phyloP scores from a whole-genome alignment of 37 sponge, comb jelly and placozoan species.

The Petrosia ficiformis region DNA sequence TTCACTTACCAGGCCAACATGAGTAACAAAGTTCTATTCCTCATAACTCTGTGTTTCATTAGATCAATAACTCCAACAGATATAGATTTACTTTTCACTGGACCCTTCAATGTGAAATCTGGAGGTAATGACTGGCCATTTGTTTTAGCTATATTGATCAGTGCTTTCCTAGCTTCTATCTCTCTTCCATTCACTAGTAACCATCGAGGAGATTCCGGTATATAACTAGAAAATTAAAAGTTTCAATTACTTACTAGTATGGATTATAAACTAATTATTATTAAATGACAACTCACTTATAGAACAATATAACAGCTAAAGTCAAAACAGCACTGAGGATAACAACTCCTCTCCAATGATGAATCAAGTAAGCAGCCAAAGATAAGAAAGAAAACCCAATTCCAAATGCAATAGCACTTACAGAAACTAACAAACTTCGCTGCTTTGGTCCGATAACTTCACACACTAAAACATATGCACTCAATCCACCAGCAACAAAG shows the following conservation, averaged over 20 bases:
- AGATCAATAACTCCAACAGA: slow-evolving; percentile 13
- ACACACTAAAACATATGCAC: not conserved
- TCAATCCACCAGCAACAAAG: not conserved
- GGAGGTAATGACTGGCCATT: slow-evolving; percentile 42
- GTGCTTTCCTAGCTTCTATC: slow-evolving; percentile 40
- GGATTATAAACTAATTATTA: too few relatives aligned
- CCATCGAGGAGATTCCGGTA: slow-evolving; percentile 83
- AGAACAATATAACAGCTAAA: too few relatives aligned
- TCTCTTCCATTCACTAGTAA: slow-evolving; percentile 40
- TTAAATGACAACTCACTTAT: too few relatives aligned
- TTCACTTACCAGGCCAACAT: slow-evolving; percentile 48
- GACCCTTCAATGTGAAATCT: not conserved
- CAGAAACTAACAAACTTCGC: not conserved
- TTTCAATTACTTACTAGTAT: too few relatives aligned
- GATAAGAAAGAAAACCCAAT: not conserved
- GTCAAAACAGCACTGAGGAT: not conserved
- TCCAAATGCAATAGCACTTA: not conserved
- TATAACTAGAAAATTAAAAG: slow-evolving; percentile 26
- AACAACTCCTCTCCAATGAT: not conserved
- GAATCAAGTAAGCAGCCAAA: not conserved
- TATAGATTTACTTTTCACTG: not conserved
- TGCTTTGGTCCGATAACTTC: not conserved
- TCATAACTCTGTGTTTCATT: slow-evolving; percentile 21
- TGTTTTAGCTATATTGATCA: slow-evolving; percentile 36
- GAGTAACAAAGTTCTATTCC: slow-evolving; percentile 25